Conservation (phyloP, 2,888 invertebrate species). For the Protula sp. region DNA sequence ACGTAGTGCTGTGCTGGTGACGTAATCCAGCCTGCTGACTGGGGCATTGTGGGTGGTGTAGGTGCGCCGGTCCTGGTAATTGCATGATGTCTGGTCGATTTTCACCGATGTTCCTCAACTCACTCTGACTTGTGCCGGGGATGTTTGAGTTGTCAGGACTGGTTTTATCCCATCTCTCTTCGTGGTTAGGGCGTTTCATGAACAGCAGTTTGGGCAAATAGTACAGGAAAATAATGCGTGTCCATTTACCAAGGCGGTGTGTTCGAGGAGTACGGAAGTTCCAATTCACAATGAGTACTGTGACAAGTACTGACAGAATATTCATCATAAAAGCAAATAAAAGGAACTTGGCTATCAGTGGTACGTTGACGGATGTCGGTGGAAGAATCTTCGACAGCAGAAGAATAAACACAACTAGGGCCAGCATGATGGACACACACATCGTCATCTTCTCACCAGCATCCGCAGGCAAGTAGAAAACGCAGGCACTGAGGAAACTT, state of each 20-base stretch:
- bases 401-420: constrained; percentile 97
- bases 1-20: background rate
- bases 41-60: constrained; percentile 91
- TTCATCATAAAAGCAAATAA: constrained; percentile 99
- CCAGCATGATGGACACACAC: constrained; percentile 97
- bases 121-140: background rate
- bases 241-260: constrained; percentile 97
- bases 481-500: constrained; percentile 88
- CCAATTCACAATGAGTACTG: constrained; percentile 98
- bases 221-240: constrained; percentile 88
- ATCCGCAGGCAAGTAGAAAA: constrained; percentile 97
- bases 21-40: constrained; percentile 1
- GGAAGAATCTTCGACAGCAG: constrained; percentile 98
- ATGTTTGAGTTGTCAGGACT: constrained; percentile 16
- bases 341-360: constrained; percentile 97
- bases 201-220: constrained; percentile 85
- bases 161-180: constrained; percentile 53
- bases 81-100: constrained; percentile 12
- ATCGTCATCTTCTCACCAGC: constrained; percentile 83
- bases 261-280: constrained; percentile 94
- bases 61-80: constrained; percentile 2
- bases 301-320: constrained; percentile 97
- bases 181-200: constrained; percentile 82
- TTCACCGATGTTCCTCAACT: background rate
- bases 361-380: constrained; percentile 94